Base-by-base conservation (phyloP, 1,140 invertebrate species). In the Calliphora vicina region DNA sequence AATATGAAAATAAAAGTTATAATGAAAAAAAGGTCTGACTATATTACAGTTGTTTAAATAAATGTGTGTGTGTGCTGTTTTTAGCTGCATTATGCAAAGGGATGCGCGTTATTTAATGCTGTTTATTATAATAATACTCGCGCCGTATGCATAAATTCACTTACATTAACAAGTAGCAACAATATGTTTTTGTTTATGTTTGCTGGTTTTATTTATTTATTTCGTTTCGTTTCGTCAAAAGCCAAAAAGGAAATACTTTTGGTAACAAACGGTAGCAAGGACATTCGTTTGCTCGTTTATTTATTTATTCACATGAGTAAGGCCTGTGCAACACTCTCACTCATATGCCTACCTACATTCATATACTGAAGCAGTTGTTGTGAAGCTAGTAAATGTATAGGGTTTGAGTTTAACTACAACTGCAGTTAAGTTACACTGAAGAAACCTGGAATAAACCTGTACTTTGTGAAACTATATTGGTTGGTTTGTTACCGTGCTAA, bases 71-170 rank as follows among this genome's bases (percentile, higher is more conserved):
- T 17, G 23, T 20, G 50, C 50, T 10, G 5, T 67, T 50, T 50
- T 50, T 50, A 50, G 61, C 61, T 23, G 61, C 61, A 67, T 67
- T 67, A 67, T 67, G 61, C 61, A 67, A 67, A 67, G 61, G 61
- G 61, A 67, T 67, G 61, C 61, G 61, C 61, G 23, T 67, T 67
- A 25, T 67, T 67, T 67, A 57, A 57, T 57, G 50, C 50, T n/a
- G 50, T 57, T 57, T 57, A n/a, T n/a, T 2, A n/a, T 17, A 17
- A 15, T 67, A 67, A 25, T 10, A 1, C 6, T 67, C 12, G 35
- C 15, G 45, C 15, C 45, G 17, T 23, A 25, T 23, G 61, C 20
- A 67, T 23, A 23, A 67, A 67, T 20, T 23, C 61, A 25, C n/a
- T 10, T 2, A 67, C 20, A 67, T 67, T 9, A 15, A 23, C 61